phyloP scores from a whole-genome alignment of 2,888 invertebrate genomes.

The Parapristionchus giblindavisi region DNA sequence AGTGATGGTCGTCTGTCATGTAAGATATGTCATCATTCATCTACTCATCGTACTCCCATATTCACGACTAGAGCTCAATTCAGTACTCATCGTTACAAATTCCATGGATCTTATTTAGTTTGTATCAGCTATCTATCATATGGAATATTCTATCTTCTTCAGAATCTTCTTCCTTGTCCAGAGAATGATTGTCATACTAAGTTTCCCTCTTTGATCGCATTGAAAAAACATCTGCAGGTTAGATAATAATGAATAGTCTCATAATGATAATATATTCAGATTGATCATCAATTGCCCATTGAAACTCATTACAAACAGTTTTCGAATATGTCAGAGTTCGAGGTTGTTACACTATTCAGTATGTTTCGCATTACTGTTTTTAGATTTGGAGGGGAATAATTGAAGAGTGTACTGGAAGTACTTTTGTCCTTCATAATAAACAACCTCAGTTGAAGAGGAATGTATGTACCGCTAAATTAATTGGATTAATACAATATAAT shows the following conservation, averaged over 20 bases:
- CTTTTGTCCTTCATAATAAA: constrained; percentile 20
- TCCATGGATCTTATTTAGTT: constrained; percentile 23
- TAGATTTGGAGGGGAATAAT: constrained; percentile 5
- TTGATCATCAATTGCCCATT: constrained; percentile 2
- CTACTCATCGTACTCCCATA: not conserved
- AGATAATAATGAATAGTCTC: not conserved
- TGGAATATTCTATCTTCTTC: not conserved
- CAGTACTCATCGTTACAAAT: constrained; percentile 4
- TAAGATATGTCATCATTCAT: constrained; percentile 23
- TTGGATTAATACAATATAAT: not conserved
- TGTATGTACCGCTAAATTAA: not conserved
- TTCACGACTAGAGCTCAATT: constrained; percentile 7
- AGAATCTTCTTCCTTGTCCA: constrained; percentile 27
- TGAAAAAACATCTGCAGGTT: constrained; percentile 33
- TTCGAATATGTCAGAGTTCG: not conserved
- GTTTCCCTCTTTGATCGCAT: constrained; percentile 17
- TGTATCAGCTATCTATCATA: not conserved
- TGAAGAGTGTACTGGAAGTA: constrained; percentile 2
- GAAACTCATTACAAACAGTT: constrained; percentile 29
- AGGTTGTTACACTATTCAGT: not conserved
- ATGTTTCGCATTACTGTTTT: not conserved
- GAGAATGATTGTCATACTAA: not conserved
- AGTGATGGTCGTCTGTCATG: constrained; percentile 17
- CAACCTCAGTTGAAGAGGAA: constrained; percentile 26
- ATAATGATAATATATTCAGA: constrained; percentile 1